Evolutionary conservation across 1,140 invertebrate species (phyloP), one percentile per base, ranked within the genome.

Genomic region (Idris sp.): DNA sequence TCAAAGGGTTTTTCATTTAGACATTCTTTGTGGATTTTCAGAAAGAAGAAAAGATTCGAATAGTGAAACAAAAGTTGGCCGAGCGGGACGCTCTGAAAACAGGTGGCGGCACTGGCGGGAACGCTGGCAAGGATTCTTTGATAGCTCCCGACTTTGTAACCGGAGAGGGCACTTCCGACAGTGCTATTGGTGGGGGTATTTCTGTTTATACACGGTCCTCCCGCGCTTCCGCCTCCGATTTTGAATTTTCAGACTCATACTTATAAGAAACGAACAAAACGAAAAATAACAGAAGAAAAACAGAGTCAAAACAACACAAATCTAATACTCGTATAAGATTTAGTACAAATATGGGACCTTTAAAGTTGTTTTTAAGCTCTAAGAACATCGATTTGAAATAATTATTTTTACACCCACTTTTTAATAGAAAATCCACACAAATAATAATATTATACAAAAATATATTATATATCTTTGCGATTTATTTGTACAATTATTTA

Each of bases 11-110:
- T n/a, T n/a, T n/a, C n/a, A n/a, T n/a, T n/a, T n/a, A n/a, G n/a
- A n/a, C n/a, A n/a, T n/a, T n/a, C n/a, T 19, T 30, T 49, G 25
- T 33, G 41, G 51, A n/a, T 59, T 87, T 87, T 9, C 88, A 97
- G 95, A 96, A 97, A 89, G 95, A 97, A 86, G 95, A 96, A 77
- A 94, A 94, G 79, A 95, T 97, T 33, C 91, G 92, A 28, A 86
- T 92, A 36, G 85, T 96, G 64, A 93, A 95, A 77, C 91, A 94
- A 78, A 92, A 93, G 58, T 84, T 97, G 18, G 91, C 92, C 7
- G 94, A 96, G 77, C 90, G 92, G 16, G 94, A 95, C 65, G 89
- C 90, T 1, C 19, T 80, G 6, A 85, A 86, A 33, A 84, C 84
- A 4, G 81, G 76, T 6, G 79, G 79, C 4, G 76, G 68, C 4